These are phyloP conservation scores for Vombatus ursinus DNA, from an alignment of 2,113 vertebrate species.

Conservation along the genomic window DNA sequence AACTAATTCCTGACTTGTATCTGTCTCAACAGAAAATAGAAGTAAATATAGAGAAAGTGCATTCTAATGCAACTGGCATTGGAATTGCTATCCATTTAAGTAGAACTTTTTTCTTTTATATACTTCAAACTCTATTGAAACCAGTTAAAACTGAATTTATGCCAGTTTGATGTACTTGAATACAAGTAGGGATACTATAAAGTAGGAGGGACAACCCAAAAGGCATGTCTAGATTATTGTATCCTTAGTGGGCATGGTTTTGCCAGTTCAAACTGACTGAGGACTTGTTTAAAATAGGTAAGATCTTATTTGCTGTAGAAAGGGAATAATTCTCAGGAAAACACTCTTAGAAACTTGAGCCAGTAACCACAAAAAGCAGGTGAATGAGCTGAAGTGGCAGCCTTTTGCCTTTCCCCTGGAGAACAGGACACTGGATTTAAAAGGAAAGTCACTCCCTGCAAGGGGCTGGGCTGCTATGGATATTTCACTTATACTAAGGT, in stretches of 20 bases:
- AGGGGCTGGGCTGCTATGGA: too few relatives aligned
- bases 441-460: not conserved
- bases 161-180: too few relatives aligned
- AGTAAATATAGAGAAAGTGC: too few relatives aligned
- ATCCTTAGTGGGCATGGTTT: not conserved
- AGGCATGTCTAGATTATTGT: not conserved
- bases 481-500: too few relatives aligned
- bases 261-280: not conserved
- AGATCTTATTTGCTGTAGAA: not conserved
- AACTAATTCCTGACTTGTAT: too few relatives aligned
- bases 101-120: too few relatives aligned
- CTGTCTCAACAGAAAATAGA: too few relatives aligned
- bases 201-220: not conserved
- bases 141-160: too few relatives aligned
- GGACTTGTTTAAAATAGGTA: not conserved
- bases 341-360: not conserved
- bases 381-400: not conserved
- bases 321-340: not conserved
- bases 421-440: not conserved
- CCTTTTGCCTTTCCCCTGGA: not conserved
- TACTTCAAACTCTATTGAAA: too few relatives aligned
- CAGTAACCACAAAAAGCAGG: not conserved
- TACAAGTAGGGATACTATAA: too few relatives aligned
- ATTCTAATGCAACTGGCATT: too few relatives aligned
- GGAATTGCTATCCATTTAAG: too few relatives aligned